Evolutionary conservation across 2,113 vertebrate species (phyloP), one percentile per base, ranked within the genome.

Genomic region (Hassar affinis): DNA sequence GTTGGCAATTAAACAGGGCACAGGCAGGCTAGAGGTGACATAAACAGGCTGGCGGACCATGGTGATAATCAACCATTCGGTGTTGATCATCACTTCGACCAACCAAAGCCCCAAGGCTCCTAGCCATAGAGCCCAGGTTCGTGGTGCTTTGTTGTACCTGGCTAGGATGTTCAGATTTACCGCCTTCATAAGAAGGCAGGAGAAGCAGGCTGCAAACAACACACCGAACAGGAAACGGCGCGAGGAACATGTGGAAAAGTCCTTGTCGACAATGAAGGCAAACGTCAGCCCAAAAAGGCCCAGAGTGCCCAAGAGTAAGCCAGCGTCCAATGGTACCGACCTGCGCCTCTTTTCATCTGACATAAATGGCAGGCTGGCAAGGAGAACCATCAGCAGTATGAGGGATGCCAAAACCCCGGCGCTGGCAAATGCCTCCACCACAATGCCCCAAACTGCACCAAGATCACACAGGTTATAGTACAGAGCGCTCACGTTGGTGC

Each of bases 51-150:
- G 88, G 15, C 93, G 94, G 0, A 93, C 95, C 38, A 97, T 87
- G 0, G 98, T 98, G 89, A 99, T 95, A 84, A 98, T 93, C 49
- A 99, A 92, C 98, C 98, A 99, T 91, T 99, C 97, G 0, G 95
- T 84, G 71, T 99, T 99, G 92, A 99, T 96, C 89, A 99, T 92
- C 62, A 95, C 96, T 90, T 99, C 96, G 74, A 99, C 97, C 6
- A 95, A 89, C 90, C 95, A 90, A 0, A 99, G 91, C 1, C 92
- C 93, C 87, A 95, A 1, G 0, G 95, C 96, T 75, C 94, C 92
- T 0, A 92, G 80, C 75, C 95, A 95, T 0, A 96, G 79, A 56
- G 88, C 89, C 96, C 97, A 96, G 7, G 90, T 93, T 45, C 81
- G 91, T 0, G 96, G 96, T 0, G 90, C 95, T 0, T 49, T 84